phyloP scores from a whole-genome alignment of 2,113 vertebrate genomes.

The Melanerpes aurifrons region DNA sequence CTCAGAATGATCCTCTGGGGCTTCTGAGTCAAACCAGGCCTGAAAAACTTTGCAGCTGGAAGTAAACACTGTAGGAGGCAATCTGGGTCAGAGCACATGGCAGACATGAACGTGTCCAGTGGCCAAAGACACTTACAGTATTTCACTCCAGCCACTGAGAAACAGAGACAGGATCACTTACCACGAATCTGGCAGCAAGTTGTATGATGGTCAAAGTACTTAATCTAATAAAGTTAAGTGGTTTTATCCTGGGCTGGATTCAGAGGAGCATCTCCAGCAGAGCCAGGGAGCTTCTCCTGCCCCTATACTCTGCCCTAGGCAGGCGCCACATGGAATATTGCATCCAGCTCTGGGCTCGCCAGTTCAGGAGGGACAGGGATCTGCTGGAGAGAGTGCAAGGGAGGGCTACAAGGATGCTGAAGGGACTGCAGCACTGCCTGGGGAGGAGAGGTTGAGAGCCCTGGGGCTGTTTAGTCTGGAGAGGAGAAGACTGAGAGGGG shows the following conservation, averaged over 20 bases:
- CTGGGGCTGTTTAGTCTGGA: too few species aligned
- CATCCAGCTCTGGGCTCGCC: too few species aligned
- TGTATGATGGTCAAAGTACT: slow-evolving; percentile 9
- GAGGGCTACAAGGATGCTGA: too few species aligned
- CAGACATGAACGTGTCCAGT: background rate
- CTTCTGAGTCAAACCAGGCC: slow-evolving; percentile 12
- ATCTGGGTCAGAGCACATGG: slow-evolving; percentile 5
- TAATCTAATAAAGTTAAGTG: slow-evolving; percentile 35
- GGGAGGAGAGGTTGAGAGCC: too few species aligned
- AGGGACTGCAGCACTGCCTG: too few species aligned
- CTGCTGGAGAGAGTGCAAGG: too few species aligned
- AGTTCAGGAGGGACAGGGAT: too few species aligned
- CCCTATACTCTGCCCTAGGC: too few species aligned
- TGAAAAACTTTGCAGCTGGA: background rate
- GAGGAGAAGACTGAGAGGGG: too few species aligned
- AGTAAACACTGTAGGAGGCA: background rate
- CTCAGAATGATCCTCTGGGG: background rate
- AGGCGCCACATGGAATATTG: too few species aligned
- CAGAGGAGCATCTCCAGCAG: too few species aligned
- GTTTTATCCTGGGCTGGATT: background rate
- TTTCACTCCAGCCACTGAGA: background rate
- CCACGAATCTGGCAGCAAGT: background rate
- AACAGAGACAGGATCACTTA: slow-evolving; percentile 9
- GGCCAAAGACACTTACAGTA: background rate
- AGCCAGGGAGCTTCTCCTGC: too few species aligned